Evolutionary conservation across 1,140 invertebrate genomes (phyloP).

Genomic region (Drosophila pseudoananassae): DNA sequence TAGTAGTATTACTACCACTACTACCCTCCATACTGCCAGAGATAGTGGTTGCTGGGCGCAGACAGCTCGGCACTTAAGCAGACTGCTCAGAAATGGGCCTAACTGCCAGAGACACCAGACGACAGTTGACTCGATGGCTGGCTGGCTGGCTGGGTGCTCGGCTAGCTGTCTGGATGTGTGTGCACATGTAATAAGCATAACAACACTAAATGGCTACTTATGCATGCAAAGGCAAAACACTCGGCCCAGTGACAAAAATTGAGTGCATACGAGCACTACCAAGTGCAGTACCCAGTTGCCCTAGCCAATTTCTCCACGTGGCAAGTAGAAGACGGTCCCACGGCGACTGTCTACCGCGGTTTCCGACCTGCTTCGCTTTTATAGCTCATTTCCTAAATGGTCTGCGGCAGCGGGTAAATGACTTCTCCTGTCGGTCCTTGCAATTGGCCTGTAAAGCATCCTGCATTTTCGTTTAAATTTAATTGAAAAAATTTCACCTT

Average conservation of each 20-base stretch:
- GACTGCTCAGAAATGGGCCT: conserved; percentile 67
- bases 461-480: conserved; percentile 4
- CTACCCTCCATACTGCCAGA: neutral
- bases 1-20: conserved; percentile 8
- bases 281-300: conserved; percentile 59
- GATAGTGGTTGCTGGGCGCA: conserved; percentile 28
- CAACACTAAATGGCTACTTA: conserved; percentile 80
- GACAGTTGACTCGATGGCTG: conserved; percentile 52
- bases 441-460: conserved; percentile 35
- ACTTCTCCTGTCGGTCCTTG: conserved; percentile 2
- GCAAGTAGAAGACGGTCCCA: conserved; percentile 27
- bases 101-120: conserved; percentile 47
- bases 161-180: conserved; percentile 32
- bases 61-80: conserved; percentile 65
- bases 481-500: neutral
- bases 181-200: conserved; percentile 76
- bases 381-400: conserved; percentile 80
- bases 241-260: conserved; percentile 61
- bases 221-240: conserved; percentile 69
- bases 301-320: conserved; percentile 60
- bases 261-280: conserved; percentile 67
- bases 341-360: conserved; percentile 18
- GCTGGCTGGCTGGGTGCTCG: conserved; percentile 24
- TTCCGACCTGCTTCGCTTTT: conserved; percentile 49
- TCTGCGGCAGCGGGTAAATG: conserved; percentile 55